Evolutionary conservation across 2,888 invertebrate genomes (phyloP).

Genomic region (Neria commutata): DNA sequence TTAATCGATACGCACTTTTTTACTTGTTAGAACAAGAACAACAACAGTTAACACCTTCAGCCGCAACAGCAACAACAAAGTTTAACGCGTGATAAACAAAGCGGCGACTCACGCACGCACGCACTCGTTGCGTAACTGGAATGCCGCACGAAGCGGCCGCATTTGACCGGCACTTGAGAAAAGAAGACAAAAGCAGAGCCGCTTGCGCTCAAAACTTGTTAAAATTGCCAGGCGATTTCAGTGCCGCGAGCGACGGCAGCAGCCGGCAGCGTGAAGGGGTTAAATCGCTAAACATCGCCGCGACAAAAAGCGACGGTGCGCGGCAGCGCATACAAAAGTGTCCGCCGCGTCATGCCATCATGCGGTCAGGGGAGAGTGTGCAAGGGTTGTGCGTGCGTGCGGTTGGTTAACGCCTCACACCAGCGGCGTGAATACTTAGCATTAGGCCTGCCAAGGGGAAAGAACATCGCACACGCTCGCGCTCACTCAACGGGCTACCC

Average conservation of each 20-base stretch:
- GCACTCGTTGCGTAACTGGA: not conserved
- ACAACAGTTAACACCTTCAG: not conserved
- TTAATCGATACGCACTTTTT: constrained; percentile 4
- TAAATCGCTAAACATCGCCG: constrained; percentile 2
- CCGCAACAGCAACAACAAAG: constrained; percentile 1
- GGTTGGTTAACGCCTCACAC: constrained; percentile 19
- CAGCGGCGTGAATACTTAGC: constrained; percentile 4
- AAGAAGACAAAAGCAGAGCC: constrained; percentile 42
- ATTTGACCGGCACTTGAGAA: constrained; percentile 39
- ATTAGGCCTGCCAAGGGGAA: constrained; percentile 3
- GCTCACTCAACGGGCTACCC: not conserved
- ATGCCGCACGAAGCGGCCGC: constrained; percentile 45
- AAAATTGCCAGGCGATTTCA: constrained; percentile 28
- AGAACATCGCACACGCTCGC: not conserved
- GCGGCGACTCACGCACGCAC: too few species aligned
- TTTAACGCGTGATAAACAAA: too few species aligned
- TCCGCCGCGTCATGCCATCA: too few species aligned
- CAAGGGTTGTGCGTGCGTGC: constrained; percentile 42
- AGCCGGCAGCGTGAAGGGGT: constrained; percentile 35
- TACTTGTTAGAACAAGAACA: too few species aligned
- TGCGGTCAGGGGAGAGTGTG: constrained; percentile 29
- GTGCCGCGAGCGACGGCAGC: not conserved
- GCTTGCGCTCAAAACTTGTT: constrained; percentile 39
- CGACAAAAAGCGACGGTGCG: not conserved
- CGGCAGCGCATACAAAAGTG: not conserved